These are phyloP conservation scores for Sula dactylatra DNA, from an alignment of 2,113 vertebrate species.

Conservation along the genomic window DNA sequence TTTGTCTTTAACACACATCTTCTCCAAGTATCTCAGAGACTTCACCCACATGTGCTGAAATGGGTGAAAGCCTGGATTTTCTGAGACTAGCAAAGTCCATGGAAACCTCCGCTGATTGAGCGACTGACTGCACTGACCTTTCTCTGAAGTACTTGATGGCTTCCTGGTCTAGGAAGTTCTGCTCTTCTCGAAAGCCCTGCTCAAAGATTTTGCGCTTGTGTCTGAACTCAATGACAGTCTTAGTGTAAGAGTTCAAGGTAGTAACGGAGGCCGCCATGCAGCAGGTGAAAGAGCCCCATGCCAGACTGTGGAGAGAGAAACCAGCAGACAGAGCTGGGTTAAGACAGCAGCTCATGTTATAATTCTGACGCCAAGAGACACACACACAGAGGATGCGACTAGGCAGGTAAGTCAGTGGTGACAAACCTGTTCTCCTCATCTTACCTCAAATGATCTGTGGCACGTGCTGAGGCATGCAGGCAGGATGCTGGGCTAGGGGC, in stretches of 20 bases:
- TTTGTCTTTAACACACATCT: conserved; percentile 73
- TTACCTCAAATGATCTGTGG: neutral
- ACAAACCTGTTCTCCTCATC: neutral
- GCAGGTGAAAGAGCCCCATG: conserved; percentile 97
- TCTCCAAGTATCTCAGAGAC: conserved; percentile 76
- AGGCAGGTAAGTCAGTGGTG: neutral
- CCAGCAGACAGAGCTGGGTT: conserved; percentile 42
- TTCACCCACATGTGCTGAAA: conserved; percentile 69
- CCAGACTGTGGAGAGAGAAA: conserved; percentile 82
- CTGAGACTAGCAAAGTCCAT: conserved; percentile 54
- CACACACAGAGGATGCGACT: neutral
- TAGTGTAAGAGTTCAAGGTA: conserved; percentile 98
- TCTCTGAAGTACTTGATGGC: conserved; percentile 92
- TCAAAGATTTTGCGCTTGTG: conserved; percentile 95
- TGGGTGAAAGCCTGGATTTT: conserved; percentile 56
- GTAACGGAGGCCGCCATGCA: conserved; percentile 98
- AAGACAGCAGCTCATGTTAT: neutral
- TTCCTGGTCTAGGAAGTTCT: conserved; percentile 89
- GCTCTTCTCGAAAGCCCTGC: conserved; percentile 91
- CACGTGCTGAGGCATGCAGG: neutral
- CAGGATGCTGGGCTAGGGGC: neutral
- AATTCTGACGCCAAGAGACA: neutral
- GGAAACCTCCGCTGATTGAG: conserved; percentile 72
- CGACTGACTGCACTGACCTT: conserved; percentile 81
- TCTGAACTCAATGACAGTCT: conserved; percentile 96